phyloP scores from a whole-genome alignment of 2,113 vertebrate species.

The Reinhardtius hippoglossoides region DNA sequence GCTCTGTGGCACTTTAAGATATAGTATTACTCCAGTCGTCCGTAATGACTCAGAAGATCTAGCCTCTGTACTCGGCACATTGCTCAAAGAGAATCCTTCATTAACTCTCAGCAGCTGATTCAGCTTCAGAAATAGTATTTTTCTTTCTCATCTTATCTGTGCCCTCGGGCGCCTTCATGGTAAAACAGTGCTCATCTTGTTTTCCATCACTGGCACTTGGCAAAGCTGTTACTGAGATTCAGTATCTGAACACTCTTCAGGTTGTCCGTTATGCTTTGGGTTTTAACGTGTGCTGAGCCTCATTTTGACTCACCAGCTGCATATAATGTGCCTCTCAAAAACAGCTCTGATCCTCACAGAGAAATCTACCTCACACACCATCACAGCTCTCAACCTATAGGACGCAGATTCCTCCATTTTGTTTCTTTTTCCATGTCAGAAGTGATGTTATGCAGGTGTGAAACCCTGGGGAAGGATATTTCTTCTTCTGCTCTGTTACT shows the following conservation, averaged over 20 bases:
- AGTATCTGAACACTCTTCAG: conserved; percentile 1
- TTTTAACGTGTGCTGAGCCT: too few species aligned
- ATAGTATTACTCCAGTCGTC: conserved; percentile 24
- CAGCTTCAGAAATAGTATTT: conserved; percentile 18
- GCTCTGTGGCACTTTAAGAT: conserved; percentile 22
- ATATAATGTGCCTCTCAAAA: too few species aligned
- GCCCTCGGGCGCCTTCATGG: conserved; percentile 27
- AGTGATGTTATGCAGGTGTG: background rate
- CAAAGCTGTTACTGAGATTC: conserved; percentile 19
- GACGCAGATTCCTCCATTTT: background rate
- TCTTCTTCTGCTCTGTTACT: background rate
- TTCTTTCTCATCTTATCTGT: conserved; percentile 19
- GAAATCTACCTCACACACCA: background rate
- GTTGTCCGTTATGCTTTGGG: background rate
- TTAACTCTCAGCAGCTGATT: conserved; percentile 26
- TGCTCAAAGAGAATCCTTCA: conserved; percentile 51
- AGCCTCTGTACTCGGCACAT: background rate
- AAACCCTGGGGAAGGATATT: background rate
- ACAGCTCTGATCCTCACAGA: background rate
- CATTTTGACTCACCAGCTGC: too few species aligned
- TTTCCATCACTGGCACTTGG: conserved; percentile 42
- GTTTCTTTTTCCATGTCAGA: background rate
- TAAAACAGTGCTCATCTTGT: conserved; percentile 41
- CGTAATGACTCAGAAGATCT: conserved; percentile 27
- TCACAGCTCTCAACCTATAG: background rate